These are phyloP conservation scores for Hydropotes inermis DNA, from an alignment of 2,113 vertebrate species.

Conservation along the genomic window DNA sequence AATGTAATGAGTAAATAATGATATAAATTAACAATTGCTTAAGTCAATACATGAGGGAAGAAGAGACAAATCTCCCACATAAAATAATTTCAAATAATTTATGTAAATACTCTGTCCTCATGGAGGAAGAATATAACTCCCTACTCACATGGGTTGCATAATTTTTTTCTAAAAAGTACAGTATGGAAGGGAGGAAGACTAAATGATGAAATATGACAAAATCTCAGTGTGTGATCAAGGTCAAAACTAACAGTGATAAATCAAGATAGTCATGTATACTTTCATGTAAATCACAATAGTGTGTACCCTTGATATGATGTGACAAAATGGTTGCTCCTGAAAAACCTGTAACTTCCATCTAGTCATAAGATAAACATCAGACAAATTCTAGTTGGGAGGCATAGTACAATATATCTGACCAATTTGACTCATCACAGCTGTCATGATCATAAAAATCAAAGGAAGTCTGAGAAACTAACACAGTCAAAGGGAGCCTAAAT, in stretches of 20 bases:
- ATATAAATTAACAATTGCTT: background rate
- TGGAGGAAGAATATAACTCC: background rate
- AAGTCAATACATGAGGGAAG: background rate
- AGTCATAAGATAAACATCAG: background rate
- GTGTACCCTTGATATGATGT: background rate
- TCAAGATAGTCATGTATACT: background rate
- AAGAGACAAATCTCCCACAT: background rate
- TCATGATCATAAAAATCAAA: background rate
- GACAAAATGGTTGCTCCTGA: background rate
- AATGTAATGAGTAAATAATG: background rate
- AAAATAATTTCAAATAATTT: background rate
- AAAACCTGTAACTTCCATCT: background rate
- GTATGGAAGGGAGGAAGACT: background rate
- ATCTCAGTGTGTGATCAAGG: no score
- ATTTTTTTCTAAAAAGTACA: background rate
- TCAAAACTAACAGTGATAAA: background rate
- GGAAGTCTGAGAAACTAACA: background rate
- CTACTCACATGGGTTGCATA: background rate
- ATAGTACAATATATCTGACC: background rate
- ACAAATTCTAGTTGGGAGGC: fast-evolving
- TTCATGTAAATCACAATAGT: background rate
- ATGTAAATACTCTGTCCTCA: background rate
- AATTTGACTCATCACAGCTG: background rate
- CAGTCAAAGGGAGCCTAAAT: background rate
- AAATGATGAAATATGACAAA: background rate